phyloP scores from a whole-genome alignment of 2,797 vertebrate genomes.

The Mus caroli region DNA sequence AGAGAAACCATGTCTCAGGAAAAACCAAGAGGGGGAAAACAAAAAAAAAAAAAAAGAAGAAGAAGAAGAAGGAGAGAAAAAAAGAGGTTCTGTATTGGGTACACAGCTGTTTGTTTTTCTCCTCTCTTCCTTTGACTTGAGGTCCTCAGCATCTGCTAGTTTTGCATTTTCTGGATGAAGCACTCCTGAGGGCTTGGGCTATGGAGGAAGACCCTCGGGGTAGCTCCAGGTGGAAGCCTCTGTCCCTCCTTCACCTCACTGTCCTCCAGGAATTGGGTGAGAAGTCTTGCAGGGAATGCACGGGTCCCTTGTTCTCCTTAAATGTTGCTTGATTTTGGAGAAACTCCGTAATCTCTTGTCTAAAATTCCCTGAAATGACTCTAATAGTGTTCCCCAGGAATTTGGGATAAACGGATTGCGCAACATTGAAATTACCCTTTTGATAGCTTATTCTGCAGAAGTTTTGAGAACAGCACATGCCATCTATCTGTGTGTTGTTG shows the following conservation, averaged over 20 bases:
- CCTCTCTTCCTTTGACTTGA: neutral
- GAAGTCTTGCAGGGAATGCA: conserved; percentile 18
- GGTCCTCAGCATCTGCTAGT: neutral
- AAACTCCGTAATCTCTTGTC: conserved; percentile 64
- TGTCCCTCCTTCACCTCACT: neutral
- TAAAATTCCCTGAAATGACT: conserved; percentile 72
- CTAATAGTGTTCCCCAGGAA: neutral
- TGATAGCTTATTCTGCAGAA: conserved; percentile 53
- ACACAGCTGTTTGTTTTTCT: neutral
- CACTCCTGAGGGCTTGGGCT: neutral
- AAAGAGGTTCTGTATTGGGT: neutral
- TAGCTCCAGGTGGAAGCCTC: neutral
- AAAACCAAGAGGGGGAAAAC: neutral
- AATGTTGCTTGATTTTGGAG: conserved; percentile 70
- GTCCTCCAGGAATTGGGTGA: conserved; percentile 58
- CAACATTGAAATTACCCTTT: conserved; percentile 69
- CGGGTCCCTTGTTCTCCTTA: neutral
- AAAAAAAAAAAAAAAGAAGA: too few relatives aligned
- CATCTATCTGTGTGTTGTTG: neutral
- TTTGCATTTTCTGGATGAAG: conserved; percentile 33
- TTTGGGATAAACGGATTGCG: conserved; percentile 66
- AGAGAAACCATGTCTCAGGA: neutral
- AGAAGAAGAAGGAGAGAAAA: neutral
- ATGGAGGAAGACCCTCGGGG: neutral
- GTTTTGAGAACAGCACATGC: conserved; percentile 45